Evolutionary conservation across 2,888 invertebrate genomes (phyloP), one percentile per base, ranked within the genome.

Genomic region (Mellilla xanthometata): DNA sequence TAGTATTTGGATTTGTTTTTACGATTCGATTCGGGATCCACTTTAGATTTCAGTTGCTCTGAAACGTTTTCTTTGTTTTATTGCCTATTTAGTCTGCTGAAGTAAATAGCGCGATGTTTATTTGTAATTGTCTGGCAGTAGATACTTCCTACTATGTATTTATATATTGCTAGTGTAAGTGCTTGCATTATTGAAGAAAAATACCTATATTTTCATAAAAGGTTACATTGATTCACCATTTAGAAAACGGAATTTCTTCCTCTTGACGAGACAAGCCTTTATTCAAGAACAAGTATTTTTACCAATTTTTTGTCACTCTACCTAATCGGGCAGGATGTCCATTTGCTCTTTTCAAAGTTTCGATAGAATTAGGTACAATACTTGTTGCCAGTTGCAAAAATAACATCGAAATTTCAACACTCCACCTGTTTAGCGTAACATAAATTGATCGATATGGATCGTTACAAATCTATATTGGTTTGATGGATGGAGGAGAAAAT

Each of bases 31-130:
- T 43, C 32, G 12, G 48, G 50, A 56, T 60, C 62, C 68, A 72
- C 69, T 69, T 68, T 50, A 69, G 67, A 68, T 5, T 68, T 65
- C 65, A 64, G 62, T 56, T 52, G 58, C 52, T 63, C 62, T 65
- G 66, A 66, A 68, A 56, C 32, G 58, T 67, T 67, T 70, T 77
- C 69, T 71, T 73, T 76, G 72, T 76, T 61, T 68, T 65, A 68
- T 69, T 68, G 69, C 50, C 64, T 68, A 61, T 70, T 68, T 65
- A 65, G 60, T 62, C 60, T 63, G 45, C 39, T 27, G 32, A 24
- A 28, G 22, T 23, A 36, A n/a, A 39, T 27, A 47, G 45, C 42
- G 15, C 15, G 4, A 19, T 19, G 15, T 19, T 1, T 19, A 19
- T 19, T 3, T 5, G 15, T 1, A 19, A 19, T 19, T 19, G n/a